A percentile compares a stretch with the other conserved stretches of the same genome.
These are phyloP conservation scores for Opisthocomus hoazin DNA, from an alignment of 2,113 vertebrate species.

Conservation along the genomic window DNA sequence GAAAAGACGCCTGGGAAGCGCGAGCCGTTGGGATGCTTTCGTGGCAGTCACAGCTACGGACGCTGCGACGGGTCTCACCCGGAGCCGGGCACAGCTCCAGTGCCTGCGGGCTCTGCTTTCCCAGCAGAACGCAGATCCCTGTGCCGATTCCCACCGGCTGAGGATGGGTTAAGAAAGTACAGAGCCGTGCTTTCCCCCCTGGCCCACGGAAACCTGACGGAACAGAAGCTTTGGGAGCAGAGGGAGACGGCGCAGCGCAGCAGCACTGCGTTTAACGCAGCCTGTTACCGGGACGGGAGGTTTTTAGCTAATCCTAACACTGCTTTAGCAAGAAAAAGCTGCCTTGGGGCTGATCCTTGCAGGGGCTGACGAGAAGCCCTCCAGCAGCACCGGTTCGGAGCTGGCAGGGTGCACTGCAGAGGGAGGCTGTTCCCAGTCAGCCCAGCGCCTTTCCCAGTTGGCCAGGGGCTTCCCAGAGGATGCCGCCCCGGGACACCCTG, in stretches of 20 bases:
- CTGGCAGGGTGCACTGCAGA: not conserved
- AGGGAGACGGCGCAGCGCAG: not conserved
- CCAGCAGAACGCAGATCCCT: not conserved
- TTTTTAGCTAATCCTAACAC: not conserved
- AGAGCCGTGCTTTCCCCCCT: not conserved
- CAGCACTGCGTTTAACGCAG: too few relatives aligned
- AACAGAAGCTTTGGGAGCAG: not conserved
- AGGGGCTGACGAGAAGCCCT: not conserved
- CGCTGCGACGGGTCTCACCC: not conserved
- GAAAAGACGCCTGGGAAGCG: not conserved
- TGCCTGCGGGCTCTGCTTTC: not conserved
- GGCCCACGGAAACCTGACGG: not conserved
- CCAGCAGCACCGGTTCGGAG: not conserved
- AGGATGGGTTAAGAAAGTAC: not conserved
- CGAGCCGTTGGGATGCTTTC: not conserved
- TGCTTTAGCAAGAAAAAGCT: not conserved
- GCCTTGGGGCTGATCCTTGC: not conserved
- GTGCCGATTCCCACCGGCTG: accelerated
- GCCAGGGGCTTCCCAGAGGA: not conserved
- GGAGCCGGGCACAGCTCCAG: not conserved
- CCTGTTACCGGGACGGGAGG: not conserved
- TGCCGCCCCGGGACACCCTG: accelerated
- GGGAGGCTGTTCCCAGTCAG: not conserved
- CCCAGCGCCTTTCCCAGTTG: accelerated
- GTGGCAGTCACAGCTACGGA: accelerated